Conservation (phyloP, 2,113 vertebrate species). For the Piaya cayana region DNA sequence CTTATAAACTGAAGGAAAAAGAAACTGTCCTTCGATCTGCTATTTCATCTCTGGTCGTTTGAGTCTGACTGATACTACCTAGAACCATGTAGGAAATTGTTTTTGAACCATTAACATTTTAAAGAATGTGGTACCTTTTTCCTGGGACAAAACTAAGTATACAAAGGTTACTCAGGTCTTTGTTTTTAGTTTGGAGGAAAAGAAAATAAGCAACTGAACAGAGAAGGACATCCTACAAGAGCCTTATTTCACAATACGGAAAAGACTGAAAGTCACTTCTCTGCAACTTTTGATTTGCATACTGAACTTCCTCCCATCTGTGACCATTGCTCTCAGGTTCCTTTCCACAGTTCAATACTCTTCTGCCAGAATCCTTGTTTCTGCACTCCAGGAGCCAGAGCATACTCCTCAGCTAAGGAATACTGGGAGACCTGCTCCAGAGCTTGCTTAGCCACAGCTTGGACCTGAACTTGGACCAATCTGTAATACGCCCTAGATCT, state of each 20-base stretch:
- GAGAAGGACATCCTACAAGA: neutral
- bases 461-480: neutral
- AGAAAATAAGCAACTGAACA: neutral
- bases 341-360: neutral
- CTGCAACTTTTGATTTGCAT: neutral
- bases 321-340: neutral
- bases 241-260: neutral
- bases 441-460: neutral
- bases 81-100: neutral
- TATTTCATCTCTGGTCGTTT: neutral
- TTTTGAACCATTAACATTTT: neutral
- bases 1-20: neutral
- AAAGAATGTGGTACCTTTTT: neutral
- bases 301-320: neutral
- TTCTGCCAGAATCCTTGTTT: neutral
- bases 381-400: neutral
- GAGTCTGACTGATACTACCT: neutral
- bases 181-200: neutral
- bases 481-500: neutral
- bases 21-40: neutral
- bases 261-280: neutral
- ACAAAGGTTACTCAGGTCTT: neutral
- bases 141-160: neutral
- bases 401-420: neutral
- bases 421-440: neutral